A percentile compares a stretch with the other conserved stretches of the same genome.
Evolutionary conservation across 2,113 vertebrate species (phyloP).

Genomic region (Anser brachyrhynchus): DNA sequence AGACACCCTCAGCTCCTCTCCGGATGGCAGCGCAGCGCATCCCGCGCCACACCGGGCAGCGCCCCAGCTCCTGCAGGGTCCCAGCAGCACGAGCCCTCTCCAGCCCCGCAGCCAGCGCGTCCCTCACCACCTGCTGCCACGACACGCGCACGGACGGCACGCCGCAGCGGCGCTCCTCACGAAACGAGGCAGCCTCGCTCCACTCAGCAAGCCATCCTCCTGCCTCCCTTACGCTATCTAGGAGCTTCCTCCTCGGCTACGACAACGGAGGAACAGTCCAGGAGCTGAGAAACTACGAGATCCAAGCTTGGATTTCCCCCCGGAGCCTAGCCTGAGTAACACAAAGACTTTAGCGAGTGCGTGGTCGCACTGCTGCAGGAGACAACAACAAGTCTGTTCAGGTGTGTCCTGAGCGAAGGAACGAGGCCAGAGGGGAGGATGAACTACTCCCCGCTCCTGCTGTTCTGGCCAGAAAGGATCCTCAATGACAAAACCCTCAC

Average conservation of each 20-base stretch:
- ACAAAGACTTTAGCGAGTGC: neutral
- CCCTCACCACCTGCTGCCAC: neutral
- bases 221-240: fast-evolving
- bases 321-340: neutral
- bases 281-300: neutral
- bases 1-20: neutral
- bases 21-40: fast-evolving
- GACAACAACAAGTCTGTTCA: neutral
- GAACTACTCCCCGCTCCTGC: neutral
- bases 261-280: neutral
- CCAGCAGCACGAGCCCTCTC: neutral
- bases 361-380: neutral
- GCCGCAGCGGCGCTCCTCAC: neutral
- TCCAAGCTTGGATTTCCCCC: neutral
- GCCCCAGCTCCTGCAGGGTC: neutral
- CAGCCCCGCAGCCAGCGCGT: neutral
- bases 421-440: neutral
- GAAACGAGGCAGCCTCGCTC: neutral
- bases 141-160: neutral
- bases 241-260: neutral
- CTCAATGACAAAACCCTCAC: neutral
- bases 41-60: neutral
- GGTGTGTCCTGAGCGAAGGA: neutral
- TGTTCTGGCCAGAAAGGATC: neutral
- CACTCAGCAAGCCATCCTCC: neutral